phyloP scores from a whole-genome alignment of 2,888 invertebrate genomes.

The Eurytoma adleriae region DNA sequence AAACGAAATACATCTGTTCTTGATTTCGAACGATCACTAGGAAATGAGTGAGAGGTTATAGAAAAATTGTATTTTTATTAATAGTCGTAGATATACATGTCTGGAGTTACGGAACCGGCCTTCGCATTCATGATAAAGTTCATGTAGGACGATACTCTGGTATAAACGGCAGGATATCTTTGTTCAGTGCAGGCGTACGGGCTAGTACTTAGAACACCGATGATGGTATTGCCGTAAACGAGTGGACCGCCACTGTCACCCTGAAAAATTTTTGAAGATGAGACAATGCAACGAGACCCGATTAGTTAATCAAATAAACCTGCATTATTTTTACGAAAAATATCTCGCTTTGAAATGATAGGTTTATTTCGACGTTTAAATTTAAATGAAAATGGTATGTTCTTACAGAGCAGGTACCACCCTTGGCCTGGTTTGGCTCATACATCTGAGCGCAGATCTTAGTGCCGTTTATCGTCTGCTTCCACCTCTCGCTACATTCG shows the following conservation, averaged over 20 bases:
- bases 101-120: background rate
- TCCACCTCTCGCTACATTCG: background rate
- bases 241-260: conserved; percentile 43
- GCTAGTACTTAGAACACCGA: conserved; percentile 24
- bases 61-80: too few relatives aligned
- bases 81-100: too few relatives aligned
- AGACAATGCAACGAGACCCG: background rate
- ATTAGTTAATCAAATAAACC: background rate
- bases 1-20: too few relatives aligned
- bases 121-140: background rate
- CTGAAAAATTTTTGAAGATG: background rate
- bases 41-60: too few relatives aligned
- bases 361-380: too few relatives aligned
- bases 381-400: background rate
- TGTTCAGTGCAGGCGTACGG: background rate
- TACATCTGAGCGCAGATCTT: conserved; percentile 23
- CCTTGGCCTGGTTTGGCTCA: conserved; percentile 6
- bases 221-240: conserved; percentile 10
- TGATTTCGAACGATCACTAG: too few relatives aligned
- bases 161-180: conserved; percentile 9
- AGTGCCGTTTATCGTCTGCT: background rate
- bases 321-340: too few relatives aligned
- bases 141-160: conserved; percentile 9
- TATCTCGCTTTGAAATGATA: too few relatives aligned
- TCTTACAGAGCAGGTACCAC: conserved; percentile 43